Evolutionary conservation across 2,113 vertebrate species (phyloP).

Genomic region (Diphyllodes magnificus): DNA sequence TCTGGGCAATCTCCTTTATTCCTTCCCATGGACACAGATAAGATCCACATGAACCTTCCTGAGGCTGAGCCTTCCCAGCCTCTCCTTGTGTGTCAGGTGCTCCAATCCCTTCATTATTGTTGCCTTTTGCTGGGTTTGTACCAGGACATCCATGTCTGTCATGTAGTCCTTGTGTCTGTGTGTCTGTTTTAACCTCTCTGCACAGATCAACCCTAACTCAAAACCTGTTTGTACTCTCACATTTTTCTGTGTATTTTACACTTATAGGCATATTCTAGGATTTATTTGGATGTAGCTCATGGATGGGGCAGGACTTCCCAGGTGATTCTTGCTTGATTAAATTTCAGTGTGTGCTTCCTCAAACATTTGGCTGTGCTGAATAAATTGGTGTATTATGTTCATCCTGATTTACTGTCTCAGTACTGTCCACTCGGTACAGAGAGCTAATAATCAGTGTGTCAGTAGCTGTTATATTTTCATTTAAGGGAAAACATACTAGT

Average conservation of each 20-base stretch:
- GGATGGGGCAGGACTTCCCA: conserved; percentile 46
- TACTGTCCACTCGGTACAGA: conserved; percentile 54
- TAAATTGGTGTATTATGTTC: conserved; percentile 64
- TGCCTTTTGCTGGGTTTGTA: background rate
- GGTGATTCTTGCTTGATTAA: conserved; percentile 62
- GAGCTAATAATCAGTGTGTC: conserved; percentile 69
- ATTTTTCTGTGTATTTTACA: background rate
- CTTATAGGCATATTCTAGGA: background rate
- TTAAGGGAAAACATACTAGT: conserved; percentile 58
- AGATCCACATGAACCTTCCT: background rate
- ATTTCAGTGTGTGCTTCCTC: conserved; percentile 63
- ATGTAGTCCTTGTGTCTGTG: accelerated
- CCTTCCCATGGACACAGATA: background rate
- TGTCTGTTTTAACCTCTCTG: background rate
- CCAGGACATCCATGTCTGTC: background rate
- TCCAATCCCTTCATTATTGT: background rate
- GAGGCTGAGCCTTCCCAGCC: background rate
- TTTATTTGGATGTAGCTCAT: conserved; percentile 12
- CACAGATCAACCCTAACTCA: background rate
- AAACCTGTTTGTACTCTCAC: background rate
- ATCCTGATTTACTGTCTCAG: conserved; percentile 67
- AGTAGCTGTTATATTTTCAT: conserved; percentile 67
- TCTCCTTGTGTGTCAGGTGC: background rate
- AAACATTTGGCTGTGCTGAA: conserved; percentile 69
- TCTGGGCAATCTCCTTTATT: background rate